Conservation (phyloP, 2,888 invertebrate species). For the Sphecodes monilicornis region DNA sequence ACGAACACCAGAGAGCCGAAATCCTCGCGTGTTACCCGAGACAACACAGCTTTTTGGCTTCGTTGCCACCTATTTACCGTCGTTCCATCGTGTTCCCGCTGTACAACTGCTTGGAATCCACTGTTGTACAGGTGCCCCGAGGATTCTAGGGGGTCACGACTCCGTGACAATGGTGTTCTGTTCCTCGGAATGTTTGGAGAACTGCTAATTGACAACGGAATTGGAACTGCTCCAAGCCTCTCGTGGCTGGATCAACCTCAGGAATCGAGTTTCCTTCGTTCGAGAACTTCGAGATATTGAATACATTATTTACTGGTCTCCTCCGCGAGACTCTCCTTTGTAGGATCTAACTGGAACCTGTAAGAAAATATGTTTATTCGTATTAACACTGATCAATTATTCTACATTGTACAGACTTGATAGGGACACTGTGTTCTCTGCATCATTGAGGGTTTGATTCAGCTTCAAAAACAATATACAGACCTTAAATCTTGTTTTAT, state of each 20-base stretch:
- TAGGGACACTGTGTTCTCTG: background rate
- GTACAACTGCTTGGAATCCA: background rate
- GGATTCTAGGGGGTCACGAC: background rate
- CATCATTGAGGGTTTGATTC: too few species aligned
- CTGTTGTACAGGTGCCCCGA: background rate
- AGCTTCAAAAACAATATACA: too few species aligned
- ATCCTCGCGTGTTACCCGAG: conserved; percentile 2
- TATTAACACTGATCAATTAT: background rate
- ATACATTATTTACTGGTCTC: background rate
- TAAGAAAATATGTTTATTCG: background rate
- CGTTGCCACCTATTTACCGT: conserved; percentile 36
- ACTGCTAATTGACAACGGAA: conserved; percentile 2
- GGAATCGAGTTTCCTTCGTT: background rate
- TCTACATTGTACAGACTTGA: background rate
- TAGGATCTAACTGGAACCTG: background rate
- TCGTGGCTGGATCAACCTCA: background rate
- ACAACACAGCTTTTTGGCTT: conserved; percentile 27
- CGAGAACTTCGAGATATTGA: too few species aligned
- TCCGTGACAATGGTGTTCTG: background rate
- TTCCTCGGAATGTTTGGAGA: background rate
- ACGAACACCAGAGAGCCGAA: background rate
- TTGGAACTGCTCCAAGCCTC: background rate
- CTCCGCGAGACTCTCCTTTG: background rate
- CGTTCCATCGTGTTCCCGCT: background rate
- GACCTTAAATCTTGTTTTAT: too few species aligned